Conservation (phyloP, 2,797 vertebrate genomes). For the Neopelma chrysocephalum region DNA sequence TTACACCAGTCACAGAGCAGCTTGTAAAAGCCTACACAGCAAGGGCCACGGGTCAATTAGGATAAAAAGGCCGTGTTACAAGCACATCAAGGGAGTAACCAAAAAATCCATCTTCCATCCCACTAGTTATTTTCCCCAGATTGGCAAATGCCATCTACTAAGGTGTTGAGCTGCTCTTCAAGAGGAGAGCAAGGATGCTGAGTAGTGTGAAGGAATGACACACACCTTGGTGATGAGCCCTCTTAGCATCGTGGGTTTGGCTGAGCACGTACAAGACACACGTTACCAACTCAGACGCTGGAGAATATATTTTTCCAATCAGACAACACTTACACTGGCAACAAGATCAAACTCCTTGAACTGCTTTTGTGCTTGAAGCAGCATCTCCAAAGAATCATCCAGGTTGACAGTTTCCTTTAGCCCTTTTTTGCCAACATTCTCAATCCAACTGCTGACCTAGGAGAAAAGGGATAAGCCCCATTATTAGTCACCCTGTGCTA, state of each 20-base stretch:
- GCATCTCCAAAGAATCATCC: constrained; percentile 84
- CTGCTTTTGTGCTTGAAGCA: constrained; percentile 79
- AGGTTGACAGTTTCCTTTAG: constrained; percentile 76
- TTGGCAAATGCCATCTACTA: background rate
- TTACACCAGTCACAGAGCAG: background rate
- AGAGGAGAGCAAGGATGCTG: background rate
- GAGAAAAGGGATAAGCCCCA: background rate
- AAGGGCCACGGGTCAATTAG: background rate
- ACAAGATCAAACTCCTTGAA: constrained; percentile 85
- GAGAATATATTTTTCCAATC: background rate
- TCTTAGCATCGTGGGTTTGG: background rate
- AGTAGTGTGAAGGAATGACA: background rate
- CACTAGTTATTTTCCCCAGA: background rate
- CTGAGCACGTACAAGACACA: background rate
- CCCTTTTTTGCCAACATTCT: constrained; percentile 82
- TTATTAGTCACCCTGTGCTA: background rate
- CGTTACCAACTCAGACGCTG: background rate
- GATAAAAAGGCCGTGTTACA: background rate
- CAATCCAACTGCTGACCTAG: constrained; percentile 89
- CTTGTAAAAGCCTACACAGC: background rate
- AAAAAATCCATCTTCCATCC: background rate
- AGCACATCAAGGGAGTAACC: background rate
- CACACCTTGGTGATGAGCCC: background rate
- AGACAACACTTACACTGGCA: constrained; percentile 71
- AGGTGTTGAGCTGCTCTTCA: background rate